Evolutionary conservation across 2,113 vertebrate genomes (phyloP).

Genomic region (Boulengeromyrus knoepffleri): DNA sequence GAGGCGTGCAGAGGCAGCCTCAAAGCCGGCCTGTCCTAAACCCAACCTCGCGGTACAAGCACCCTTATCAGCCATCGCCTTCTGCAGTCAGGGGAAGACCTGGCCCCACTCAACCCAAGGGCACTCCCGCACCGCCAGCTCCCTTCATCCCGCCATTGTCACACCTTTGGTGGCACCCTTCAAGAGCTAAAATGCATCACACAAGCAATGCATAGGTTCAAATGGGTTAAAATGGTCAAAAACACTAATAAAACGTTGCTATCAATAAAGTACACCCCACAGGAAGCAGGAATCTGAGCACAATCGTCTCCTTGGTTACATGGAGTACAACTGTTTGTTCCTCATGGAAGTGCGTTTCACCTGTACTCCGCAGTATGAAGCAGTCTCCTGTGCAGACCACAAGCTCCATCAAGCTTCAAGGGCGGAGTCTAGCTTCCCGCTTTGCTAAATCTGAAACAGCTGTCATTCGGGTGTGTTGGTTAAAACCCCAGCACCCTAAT

Average conservation of each 20-base stretch:
- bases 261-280: not conserved
- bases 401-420: not conserved
- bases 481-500: not conserved
- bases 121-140: not conserved
- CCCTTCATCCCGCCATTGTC: not conserved
- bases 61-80: not conserved
- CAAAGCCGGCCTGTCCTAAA: conserved; percentile 19
- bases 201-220: not conserved
- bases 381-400: not conserved
- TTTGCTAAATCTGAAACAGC: not conserved
- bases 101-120: not conserved
- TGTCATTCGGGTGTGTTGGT: not conserved
- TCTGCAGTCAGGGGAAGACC: not conserved
- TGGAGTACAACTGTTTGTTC: not conserved
- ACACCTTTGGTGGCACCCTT: not conserved
- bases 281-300: not conserved
- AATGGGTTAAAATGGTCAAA: not conserved
- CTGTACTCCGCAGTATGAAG: not conserved
- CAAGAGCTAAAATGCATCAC: not conserved
- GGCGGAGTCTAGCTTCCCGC: not conserved
- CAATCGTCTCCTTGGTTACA: not conserved
- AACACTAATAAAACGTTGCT: not conserved
- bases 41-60: not conserved
- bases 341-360: not conserved
- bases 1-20: conserved; percentile 11